Evolutionary conservation across 2,797 vertebrate species (phyloP), one percentile per base, ranked within the genome.

Genomic region (Peromyscus eremicus): DNA sequence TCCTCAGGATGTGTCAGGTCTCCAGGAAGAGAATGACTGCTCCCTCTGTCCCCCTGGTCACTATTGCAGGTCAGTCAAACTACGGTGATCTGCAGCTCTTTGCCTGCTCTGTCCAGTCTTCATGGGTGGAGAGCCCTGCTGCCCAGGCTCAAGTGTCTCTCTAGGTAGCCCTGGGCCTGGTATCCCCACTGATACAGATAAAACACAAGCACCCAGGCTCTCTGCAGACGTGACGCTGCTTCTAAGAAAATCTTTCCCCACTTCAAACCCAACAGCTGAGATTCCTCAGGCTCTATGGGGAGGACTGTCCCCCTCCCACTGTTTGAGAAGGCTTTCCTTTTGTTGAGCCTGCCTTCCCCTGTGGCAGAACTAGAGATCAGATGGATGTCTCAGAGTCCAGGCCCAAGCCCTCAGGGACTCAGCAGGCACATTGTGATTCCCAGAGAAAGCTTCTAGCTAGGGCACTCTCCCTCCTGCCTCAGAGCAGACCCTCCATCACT

Each of bases 21-120:
- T 99, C 71, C 99, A 98, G 96, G 98, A 99, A 52, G 98, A 99
- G 94, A 98, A 96, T 76, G 99, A 99, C 97, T 99, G 99, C 96
- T 98, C 99, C 73, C 95, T 99, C 2, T 99, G 99, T 96, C 99
- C 99, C 52, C 97, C 99, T 37, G 99, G 99, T 76, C 99, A 98
- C 94, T 99, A 99, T 98, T 99, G 99, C 99, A 99, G 99, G 99
- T 99, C 25, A 34, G 77, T 64, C 82, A 81, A 62, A 49, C 6
- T 11, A 3, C 1, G 34, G 21, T n/a, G 12, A 66, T 19, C 9
- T 4, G 0, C 2, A 57, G 32, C 19, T 76, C 14, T 12, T 5
- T 3, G 13, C 37, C 40, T 12, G 8, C 83, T 46, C 40, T 76
- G 16, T 46, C 49, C 70, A 60, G 25, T 16, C 12, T 6, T n/a